Base-by-base conservation (phyloP, 2,113 vertebrate genomes). In the Hydrochoerus hydrochaeris region DNA sequence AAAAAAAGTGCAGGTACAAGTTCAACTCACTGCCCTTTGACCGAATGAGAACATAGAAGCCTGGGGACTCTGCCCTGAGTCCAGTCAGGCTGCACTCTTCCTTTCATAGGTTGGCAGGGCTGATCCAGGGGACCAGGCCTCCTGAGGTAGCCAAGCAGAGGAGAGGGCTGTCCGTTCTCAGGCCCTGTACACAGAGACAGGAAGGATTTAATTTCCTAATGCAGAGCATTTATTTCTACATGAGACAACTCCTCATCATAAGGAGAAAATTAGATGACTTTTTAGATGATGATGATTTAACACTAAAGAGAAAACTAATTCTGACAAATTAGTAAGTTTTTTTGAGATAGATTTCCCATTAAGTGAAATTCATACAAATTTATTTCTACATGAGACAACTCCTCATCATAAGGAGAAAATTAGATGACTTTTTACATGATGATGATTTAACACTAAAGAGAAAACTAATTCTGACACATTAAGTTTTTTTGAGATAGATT, bases 121-220 rank as follows among this genome's bases (percentile, higher is more conserved):
- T 73, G 38, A 73, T 22, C 16, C 22, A 41, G 38, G 9, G 38
- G n/a, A 73, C 69, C n/a, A 38, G 69, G 19, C 22, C n/a, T 73
- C 69, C 69, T 73, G n/a, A 38, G 17, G 8, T 41, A 7, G 7
- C 19, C n/a, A 3, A 73, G 69, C 4, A 4, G 19, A 24, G 19
- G 69, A 38, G 19, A 73, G n/a, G 22, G 19, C 69, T 41, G n/a
- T 3, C 8, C 22, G n/a, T 73, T 10, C 65, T 73, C n/a, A 73
- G n/a, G 11, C n/a, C n/a, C n/a, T 4, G 7, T 10, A 4, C 2
- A 38, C 8, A 24, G 7, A 9, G 19, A 19, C 11, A 3, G 20
- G 69, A 20, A 38, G n/a, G 10, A 73, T n/a, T 38, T 73, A 73
- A 41, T 73, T 52, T 52, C 9, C 49, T 11, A 11, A 52, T 52